Percentiles rank a stretch among this genome's conserved stretches.
phyloP scores from a whole-genome alignment of 1,140 invertebrate genomes.

The Ips typographus region DNA sequence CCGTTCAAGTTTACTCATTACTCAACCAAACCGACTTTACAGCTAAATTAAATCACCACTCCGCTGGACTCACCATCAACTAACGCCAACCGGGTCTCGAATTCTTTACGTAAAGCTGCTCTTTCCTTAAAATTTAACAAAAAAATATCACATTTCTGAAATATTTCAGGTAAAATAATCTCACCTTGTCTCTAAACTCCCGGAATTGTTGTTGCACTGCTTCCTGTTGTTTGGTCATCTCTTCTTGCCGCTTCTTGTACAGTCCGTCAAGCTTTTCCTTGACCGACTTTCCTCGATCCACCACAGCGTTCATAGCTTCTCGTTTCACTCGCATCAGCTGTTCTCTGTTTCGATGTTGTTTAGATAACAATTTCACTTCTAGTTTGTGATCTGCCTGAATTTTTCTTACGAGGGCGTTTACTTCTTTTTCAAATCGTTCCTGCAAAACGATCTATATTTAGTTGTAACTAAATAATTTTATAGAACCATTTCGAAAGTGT shows the following conservation, averaged over 20 bases:
- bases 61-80: slow-evolving; percentile 46
- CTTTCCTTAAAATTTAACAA: slow-evolving; percentile 45
- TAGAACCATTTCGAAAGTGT: no score
- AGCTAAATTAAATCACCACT: slow-evolving; percentile 24
- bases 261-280: slow-evolving; percentile 72
- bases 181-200: slow-evolving; percentile 71
- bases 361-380: slow-evolving; percentile 80
- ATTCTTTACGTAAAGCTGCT: slow-evolving; percentile 47
- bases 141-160: neutral
- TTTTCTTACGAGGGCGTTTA: slow-evolving; percentile 79
- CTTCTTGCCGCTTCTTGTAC: slow-evolving; percentile 73
- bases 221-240: slow-evolving; percentile 76
- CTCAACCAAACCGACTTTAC: no score
- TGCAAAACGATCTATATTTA: slow-evolving; percentile 43
- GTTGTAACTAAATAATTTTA: no score
- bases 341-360: slow-evolving; percentile 84
- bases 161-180: neutral
- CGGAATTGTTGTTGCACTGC: slow-evolving; percentile 68
- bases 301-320: slow-evolving; percentile 72
- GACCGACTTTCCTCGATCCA: slow-evolving; percentile 81
- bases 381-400: slow-evolving; percentile 79
- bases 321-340: slow-evolving; percentile 82
- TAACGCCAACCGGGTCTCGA: slow-evolving; percentile 47
- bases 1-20: no score
- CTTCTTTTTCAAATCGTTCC: slow-evolving; percentile 72